Percentiles rank a stretch among this genome's conserved stretches.
These are phyloP conservation scores for Drosophila histrio DNA, from an alignment of 2,888 invertebrate species.

Conservation along the genomic window DNA sequence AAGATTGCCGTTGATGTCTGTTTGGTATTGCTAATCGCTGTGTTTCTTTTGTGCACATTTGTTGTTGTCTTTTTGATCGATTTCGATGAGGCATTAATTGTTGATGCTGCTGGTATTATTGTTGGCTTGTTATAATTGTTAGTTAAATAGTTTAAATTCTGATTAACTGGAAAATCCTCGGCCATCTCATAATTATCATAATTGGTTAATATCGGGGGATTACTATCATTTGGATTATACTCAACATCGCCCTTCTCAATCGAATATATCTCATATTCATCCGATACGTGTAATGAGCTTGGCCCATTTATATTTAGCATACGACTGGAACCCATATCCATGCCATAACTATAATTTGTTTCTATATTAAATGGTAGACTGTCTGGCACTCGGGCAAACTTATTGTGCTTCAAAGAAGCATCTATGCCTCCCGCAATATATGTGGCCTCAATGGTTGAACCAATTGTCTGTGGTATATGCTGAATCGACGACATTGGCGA, in stretches of 20 bases:
- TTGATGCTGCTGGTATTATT: slow-evolving; percentile 45
- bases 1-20: slow-evolving; percentile 61
- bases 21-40: slow-evolving; percentile 62
- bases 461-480: slow-evolving; percentile 24
- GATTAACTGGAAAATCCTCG: slow-evolving; percentile 84
- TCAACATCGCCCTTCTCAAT: slow-evolving; percentile 69
- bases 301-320: slow-evolving; percentile 67
- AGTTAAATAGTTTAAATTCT: slow-evolving; percentile 65
- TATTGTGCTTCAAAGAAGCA: slow-evolving; percentile 32
- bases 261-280: slow-evolving; percentile 79
- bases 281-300: slow-evolving; percentile 81
- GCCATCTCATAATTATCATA: slow-evolving; percentile 83
- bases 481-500: slow-evolving; percentile 56
- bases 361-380: slow-evolving; percentile 50
- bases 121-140: slow-evolving; percentile 42
- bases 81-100: slow-evolving; percentile 72
- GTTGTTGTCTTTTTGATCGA: slow-evolving; percentile 78
- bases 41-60: slow-evolving; percentile 79
- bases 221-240: slow-evolving; percentile 81
- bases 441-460: slow-evolving; percentile 12
- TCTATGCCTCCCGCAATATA: slow-evolving; percentile 29
- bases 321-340: slow-evolving; percentile 58
- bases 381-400: slow-evolving; percentile 39
- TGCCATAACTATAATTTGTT: slow-evolving; percentile 35
- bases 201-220: slow-evolving; percentile 82